Base-by-base conservation (phyloP, 2,113 vertebrate species). In the Trogon melanurus region DNA sequence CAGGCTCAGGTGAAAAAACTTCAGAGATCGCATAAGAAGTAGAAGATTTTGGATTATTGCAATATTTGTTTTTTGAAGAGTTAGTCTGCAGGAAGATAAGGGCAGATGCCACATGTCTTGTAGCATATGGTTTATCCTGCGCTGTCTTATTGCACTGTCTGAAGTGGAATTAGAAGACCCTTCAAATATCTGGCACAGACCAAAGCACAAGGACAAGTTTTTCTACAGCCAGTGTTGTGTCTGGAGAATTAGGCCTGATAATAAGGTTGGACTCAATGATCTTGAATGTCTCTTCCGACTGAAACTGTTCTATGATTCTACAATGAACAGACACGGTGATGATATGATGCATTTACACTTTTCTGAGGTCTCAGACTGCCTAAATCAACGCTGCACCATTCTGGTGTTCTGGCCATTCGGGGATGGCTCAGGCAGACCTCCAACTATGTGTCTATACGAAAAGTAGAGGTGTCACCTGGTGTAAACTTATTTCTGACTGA, bases 71-170 rank as follows among this genome's bases (percentile, higher is more conserved):
- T 84, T 91, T 81, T 45, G n/a, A 62, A 44, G 19, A 85, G 16
- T 26, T 53, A n/a, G 8, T 65, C 16, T 64, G 10, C 53, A 60
- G 44, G 36, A 44, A 84, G 25, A 18, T 60, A 13, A 67, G 23
- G 45, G 23, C 20, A 48, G 25, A 41, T 61, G 23, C 13, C 38
- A 21, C 0, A 0, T 19, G 44, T 38, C 34, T 71, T 44, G 25
- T 23, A 56, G 57, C 17, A 12, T 5, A 23, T 11, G 6, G 2
- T 10, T 26, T 29, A 13, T 22, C 47, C 36, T 50, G 2, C 3
- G 23, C 16, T 32, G 5, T 41, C 3, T 36, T 56, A 32, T 0
- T 62, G 27, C 2, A 1, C 1, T 4, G 18, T 48, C 13, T 17
- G 48, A 64, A 66, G 14, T 13, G 16, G 19, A 3, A 16, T 72